Evolutionary conservation across 64 coral and sea anemone genomes (phyloP).

Genomic region (Stichodactyla helianthus): DNA sequence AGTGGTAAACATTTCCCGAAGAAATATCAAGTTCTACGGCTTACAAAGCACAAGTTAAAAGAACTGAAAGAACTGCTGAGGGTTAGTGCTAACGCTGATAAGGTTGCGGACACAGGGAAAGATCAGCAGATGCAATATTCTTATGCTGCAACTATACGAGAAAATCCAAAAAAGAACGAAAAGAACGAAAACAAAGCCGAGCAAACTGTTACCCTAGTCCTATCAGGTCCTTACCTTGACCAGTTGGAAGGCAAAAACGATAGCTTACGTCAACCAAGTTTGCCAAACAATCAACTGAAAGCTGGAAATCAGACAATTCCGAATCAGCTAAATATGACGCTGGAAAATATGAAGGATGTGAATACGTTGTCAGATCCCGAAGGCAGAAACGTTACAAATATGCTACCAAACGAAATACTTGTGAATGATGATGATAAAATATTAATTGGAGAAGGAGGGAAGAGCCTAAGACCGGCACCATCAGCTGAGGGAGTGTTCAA

Average conservation of each 20-base stretch:
- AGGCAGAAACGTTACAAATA: not conserved
- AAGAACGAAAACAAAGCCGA: not conserved
- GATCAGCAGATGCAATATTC: not conserved
- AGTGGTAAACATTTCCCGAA: not conserved
- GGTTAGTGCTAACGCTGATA: not conserved
- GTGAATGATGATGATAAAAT: constrained; percentile 1
- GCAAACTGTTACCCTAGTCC: not conserved
- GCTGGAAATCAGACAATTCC: not conserved
- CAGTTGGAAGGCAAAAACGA: not conserved
- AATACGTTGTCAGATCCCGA: not conserved
- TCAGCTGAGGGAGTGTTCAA: not conserved
- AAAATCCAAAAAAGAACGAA: not conserved
- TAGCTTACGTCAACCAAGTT: not conserved
- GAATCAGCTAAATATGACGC: not conserved
- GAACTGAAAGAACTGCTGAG: not conserved
- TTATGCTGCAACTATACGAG: not conserved
- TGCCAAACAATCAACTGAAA: not conserved
- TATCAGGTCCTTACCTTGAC: constrained; percentile 19
- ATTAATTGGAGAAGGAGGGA: constrained; percentile 15
- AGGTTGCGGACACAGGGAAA: not conserved
- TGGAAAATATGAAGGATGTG: not conserved
- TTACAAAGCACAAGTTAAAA: not conserved
- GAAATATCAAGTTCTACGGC: not conserved
- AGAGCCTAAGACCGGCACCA: not conserved
- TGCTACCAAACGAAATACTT: not conserved